Base-by-base conservation (phyloP, 2,113 vertebrate genomes). In the Probosciger aterrimus region DNA sequence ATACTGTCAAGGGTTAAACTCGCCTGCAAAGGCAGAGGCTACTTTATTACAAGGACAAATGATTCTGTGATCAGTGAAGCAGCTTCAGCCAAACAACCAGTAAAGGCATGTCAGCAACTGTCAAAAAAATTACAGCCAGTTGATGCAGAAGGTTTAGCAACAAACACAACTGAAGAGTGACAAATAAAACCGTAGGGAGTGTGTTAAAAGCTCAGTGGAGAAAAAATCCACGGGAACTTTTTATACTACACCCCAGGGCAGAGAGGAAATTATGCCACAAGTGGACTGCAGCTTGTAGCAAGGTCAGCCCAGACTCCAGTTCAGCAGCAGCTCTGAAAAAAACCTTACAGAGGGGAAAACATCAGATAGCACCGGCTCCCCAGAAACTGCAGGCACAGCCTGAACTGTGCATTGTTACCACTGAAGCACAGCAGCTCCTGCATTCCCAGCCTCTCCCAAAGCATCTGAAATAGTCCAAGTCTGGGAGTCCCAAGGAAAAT, bases 401-500 rank as follows among this genome's bases (percentile, higher is more conserved):
- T 10, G 9, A 47, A 35, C 35, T 7, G 10, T 5, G 0, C 7
- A 24, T 59, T 30, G 84, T 73, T 82, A 91, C 78, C 73, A 41
- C 35, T 2, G 57, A 91, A 75, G 47, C 90, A 11, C 33, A 11
- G 91, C 64, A 93, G 92, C 83, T 81, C 83, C 81, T 67, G 86
- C 87, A 80, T 88, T 90, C 82, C 80, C 47, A 70, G 91, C 81
- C 93, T 96, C 89, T 92, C 82, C 83, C 84, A 91, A 93, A 70
- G 92, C 83, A 86, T 37, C 71, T 52, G 5, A 91, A 96, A 93
- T 53, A 95, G 75, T 57, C 94, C 86, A 52, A 88, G 88, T 95
- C 96, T 96, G 93, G 91, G 93, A 90, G 43, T 92, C 94, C 91
- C 74, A 94, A 92, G 92, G 91, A 96, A 97, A 97, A 80, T 50